Evolutionary conservation across 2,113 vertebrate species (phyloP).

Genomic region (Plecturocebus donacophilus): DNA sequence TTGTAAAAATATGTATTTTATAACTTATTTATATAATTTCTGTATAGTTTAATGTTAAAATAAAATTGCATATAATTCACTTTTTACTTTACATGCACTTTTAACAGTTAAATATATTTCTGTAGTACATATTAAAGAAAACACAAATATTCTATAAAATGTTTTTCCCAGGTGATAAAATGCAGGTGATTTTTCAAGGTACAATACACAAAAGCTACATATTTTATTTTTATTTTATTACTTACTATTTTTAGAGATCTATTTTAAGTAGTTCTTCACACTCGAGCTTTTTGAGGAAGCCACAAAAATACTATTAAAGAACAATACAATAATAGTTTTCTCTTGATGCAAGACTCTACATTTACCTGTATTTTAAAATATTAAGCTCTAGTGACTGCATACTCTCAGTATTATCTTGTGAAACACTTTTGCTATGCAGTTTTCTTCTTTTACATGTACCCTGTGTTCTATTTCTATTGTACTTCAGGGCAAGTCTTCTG

Average conservation of each 20-base stretch:
- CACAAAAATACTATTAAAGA: not conserved
- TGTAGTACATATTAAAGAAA: not conserved
- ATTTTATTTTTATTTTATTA: not conserved
- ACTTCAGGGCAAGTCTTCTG: not conserved
- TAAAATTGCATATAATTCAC: not conserved
- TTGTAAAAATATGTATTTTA: not conserved
- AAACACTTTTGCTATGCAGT: slow-evolving; percentile 8
- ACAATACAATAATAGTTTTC: slow-evolving; percentile 44
- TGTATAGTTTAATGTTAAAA: not conserved
- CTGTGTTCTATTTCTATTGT: not conserved
- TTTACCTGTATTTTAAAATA: slow-evolving; percentile 53
- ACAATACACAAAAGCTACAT: not conserved
- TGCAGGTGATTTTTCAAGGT: not conserved
- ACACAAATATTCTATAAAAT: not conserved
- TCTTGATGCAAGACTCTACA: slow-evolving; percentile 33
- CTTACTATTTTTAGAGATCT: slow-evolving; percentile 24
- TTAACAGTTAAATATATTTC: not conserved
- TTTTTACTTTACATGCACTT: not conserved
- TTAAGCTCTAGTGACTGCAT: slow-evolving; percentile 8
- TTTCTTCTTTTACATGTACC: not conserved
- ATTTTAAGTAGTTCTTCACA: slow-evolving; percentile 41
- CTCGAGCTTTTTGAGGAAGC: slow-evolving; percentile 24
- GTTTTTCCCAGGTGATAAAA: not conserved
- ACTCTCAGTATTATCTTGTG: not conserved
- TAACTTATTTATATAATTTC: not conserved